Percentiles rank a stretch among this genome's conserved stretches.
Conservation (phyloP, 2,113 vertebrate species). For the Chloropsis hardwickii region DNA sequence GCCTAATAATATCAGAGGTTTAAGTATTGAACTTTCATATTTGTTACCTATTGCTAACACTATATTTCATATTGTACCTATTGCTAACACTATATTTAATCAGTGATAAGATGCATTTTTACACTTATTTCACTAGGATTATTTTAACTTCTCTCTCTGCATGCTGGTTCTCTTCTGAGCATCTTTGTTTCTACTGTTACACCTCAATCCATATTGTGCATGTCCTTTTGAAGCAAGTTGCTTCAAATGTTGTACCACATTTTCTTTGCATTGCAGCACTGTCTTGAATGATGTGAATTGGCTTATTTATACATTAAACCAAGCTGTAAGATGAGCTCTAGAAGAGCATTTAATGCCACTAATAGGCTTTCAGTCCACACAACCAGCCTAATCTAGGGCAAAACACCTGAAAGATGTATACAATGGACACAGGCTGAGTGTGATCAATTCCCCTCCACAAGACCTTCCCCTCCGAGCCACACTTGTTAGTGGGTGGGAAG, state of each 20-base stretch:
- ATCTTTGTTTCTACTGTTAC: not conserved
- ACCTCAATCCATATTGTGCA: fast-evolving
- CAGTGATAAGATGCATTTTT: not conserved
- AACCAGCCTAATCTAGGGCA: not conserved
- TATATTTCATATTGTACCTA: not conserved
- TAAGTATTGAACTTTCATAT: not conserved
- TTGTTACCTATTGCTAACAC: not conserved
- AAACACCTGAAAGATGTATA: not conserved
- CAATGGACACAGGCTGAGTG: not conserved
- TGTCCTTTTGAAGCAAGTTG: not conserved
- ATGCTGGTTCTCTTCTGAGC: not conserved
- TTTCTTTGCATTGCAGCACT: not conserved
- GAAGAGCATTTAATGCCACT: not conserved
- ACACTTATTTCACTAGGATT: not conserved
- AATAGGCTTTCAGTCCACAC: not conserved
- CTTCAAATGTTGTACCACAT: not conserved
- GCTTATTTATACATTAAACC: not conserved
- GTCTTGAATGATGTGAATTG: not conserved
- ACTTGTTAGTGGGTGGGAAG: not conserved
- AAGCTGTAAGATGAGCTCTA: not conserved
- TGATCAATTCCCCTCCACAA: not conserved
- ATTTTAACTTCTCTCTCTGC: not conserved
- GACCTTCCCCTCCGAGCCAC: not conserved
- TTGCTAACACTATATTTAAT: not conserved
- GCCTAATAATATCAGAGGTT: not conserved